Evolutionary conservation across 2,888 invertebrate species (phyloP).

Genomic region (Sinohyriopsis cumingii): DNA sequence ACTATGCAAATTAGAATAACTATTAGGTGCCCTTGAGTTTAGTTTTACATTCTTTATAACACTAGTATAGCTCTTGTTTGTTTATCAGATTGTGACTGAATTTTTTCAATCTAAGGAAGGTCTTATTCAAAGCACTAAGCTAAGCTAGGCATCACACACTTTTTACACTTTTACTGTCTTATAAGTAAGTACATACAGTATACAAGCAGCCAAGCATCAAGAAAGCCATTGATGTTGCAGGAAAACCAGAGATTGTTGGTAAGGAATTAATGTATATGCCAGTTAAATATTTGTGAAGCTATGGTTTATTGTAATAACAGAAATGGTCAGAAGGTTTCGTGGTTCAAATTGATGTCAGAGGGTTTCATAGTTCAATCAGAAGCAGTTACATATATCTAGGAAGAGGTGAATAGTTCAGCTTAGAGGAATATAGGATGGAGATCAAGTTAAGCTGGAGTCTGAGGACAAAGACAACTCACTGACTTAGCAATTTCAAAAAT

Average conservation of each 20-base stretch:
- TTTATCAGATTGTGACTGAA: too few species aligned
- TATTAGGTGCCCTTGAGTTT: too few species aligned
- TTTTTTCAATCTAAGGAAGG: too few species aligned
- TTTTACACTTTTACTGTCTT: too few species aligned
- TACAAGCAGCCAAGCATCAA: conserved; percentile 3
- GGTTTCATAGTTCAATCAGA: conserved; percentile 11
- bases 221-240: conserved; percentile 2
- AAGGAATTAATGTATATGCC: conserved; percentile 6
- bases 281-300: conserved; percentile 5
- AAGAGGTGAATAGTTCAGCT: conserved; percentile 18
- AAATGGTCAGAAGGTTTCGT: conserved; percentile 1
- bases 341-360: too few species aligned
- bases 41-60: too few species aligned
- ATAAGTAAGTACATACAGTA: neutral
- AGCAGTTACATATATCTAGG: conserved; percentile 10
- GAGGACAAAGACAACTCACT: conserved; percentile 2
- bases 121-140: too few species aligned
- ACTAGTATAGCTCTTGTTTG: too few species aligned
- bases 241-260: neutral
- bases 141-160: too few species aligned
- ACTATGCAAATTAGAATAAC: too few species aligned
- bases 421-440: conserved; percentile 5
- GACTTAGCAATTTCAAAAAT: conserved; percentile 5
- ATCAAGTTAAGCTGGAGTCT: neutral
- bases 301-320: conserved; percentile 10